phyloP scores from a whole-genome alignment of 2,797 vertebrate genomes.

The Gadopsis marmoratus region DNA sequence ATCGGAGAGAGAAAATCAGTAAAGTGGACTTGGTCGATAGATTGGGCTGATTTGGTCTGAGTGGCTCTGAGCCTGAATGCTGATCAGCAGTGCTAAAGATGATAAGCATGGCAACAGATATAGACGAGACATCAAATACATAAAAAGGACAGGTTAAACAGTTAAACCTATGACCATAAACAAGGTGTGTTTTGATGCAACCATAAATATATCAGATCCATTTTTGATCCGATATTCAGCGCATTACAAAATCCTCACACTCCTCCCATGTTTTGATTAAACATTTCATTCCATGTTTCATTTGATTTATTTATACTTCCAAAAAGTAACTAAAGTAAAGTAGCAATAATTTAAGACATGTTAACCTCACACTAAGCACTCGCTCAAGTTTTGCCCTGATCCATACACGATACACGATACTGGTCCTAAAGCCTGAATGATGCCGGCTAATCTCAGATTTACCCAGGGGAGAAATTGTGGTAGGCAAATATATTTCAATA shows the following conservation, averaged over 20 bases:
- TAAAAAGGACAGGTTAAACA: not conserved
- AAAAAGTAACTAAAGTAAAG: not conserved
- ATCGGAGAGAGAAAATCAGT: conserved; percentile 57
- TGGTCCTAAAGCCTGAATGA: not conserved
- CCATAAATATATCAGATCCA: not conserved
- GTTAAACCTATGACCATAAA: not conserved
- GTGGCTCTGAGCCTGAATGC: conserved; percentile 46
- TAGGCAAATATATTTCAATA: not conserved
- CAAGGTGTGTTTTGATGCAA: not conserved
- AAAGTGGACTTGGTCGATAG: conserved; percentile 55
- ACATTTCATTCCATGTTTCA: not conserved
- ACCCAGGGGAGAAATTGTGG: not conserved
- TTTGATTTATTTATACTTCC: not conserved
- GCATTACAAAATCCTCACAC: not conserved
- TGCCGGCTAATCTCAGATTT: not conserved
- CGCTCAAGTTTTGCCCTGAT: not conserved
- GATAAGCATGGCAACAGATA: not conserved
- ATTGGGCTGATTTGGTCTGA: conserved; percentile 61
- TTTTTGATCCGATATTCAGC: not conserved
- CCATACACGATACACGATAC: not conserved
- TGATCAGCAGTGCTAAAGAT: conserved; percentile 5
- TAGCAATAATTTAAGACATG: not conserved
- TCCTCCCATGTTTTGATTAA: not conserved
- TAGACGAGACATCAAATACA: not conserved
- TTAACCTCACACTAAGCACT: not conserved